Base-by-base conservation (phyloP, 2,888 invertebrate species). In the Eristalinus sepulchralis region DNA sequence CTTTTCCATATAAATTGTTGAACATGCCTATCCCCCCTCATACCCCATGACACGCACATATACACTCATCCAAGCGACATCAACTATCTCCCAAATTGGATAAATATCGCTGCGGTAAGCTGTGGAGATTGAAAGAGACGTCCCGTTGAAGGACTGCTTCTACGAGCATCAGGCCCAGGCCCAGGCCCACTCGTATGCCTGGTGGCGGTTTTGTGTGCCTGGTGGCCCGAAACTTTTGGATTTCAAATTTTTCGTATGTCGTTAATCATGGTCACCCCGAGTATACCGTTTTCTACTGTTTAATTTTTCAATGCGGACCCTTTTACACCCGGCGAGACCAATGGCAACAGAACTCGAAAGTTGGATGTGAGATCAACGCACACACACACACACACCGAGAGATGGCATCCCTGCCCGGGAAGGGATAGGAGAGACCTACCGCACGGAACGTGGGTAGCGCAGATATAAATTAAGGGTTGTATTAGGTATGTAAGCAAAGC, bases 201-300 rank as follows among this genome's bases (percentile, higher is more conserved):
- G 53, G 34, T 39, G 59, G 75, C 63, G 55, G 27, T 68, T 31
- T 71, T 83, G 75, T 57, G 75, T 76, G 78, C 75, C 76, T 70
- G 77, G 66, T 73, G 77, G 68, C 75, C 76, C 67, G 71, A 88
- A 84, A 88, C 73, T 85, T 88, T 83, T 79, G 86, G 86, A 82
- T 78, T 88, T 83, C 82, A 82, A 86, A 70, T 86, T 86, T 86
- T 83, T 78, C 78, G 39, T 86, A 71, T 83, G 84, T 89, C 89
- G 89, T 89, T 89, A 89, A 89, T 89, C 89, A 89, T 89, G 89
- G 89, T 89, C 89, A 89, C 89, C 89, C 89, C 88, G 88, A 86
- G 73, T 86, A 71, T 83, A 73, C 67, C 75, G 55, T 83, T 79
- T 83, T 73, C 78, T 75, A 67, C 78, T 86, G 83, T 86, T 86